Evolutionary conservation across 2,113 vertebrate species (phyloP).

Genomic region (Crotalus helleri): DNA sequence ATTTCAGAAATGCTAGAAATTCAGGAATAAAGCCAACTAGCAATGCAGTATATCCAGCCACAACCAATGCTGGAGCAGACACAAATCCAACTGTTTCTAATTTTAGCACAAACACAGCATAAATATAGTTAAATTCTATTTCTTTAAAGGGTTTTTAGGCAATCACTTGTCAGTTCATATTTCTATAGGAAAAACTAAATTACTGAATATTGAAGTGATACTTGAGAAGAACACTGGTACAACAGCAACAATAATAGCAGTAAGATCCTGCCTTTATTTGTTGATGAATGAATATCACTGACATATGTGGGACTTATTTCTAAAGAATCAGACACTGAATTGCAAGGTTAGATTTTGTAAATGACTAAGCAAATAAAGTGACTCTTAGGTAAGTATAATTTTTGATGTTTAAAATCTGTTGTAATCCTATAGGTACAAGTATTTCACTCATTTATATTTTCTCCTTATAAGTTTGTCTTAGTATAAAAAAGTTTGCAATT

Average conservation of each 20-base stretch:
- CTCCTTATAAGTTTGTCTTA: neutral
- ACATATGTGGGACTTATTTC: neutral
- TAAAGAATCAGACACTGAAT: neutral
- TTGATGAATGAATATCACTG: neutral
- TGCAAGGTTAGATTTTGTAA: neutral
- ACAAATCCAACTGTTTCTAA: neutral
- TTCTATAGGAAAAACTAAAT: neutral
- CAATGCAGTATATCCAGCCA: fast-evolving
- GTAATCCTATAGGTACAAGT: neutral
- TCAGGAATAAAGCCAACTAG: conserved; percentile 20
- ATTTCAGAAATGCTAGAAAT: neutral
- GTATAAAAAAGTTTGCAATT: neutral
- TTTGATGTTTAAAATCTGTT: neutral
- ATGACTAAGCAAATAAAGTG: neutral
- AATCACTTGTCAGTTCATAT: neutral
- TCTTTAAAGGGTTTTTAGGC: neutral
- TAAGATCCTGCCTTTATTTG: neutral
- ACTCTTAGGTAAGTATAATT: neutral
- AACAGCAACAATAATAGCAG: neutral
- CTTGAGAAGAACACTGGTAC: neutral
- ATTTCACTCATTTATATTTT: neutral
- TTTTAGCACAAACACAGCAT: neutral
- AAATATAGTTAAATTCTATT: neutral
- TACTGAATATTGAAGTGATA: neutral
- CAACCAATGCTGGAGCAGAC: neutral